These are phyloP conservation scores for Acrossocheilus wenchowensis DNA, from an alignment of 2,797 vertebrate genomes.

Conservation along the genomic window DNA sequence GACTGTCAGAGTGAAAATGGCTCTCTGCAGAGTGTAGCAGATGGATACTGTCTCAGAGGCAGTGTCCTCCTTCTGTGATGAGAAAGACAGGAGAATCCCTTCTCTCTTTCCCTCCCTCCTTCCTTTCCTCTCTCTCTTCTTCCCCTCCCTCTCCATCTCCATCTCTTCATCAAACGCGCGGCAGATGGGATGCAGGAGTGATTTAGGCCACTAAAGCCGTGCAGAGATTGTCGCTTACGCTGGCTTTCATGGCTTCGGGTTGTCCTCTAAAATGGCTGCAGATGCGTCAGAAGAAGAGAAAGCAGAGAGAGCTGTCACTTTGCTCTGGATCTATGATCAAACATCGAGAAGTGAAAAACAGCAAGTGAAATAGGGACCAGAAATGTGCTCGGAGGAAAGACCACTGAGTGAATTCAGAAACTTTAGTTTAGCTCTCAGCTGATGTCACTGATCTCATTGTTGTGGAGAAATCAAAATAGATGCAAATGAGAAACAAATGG, in stretches of 20 bases:
- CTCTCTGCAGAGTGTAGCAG: constrained; percentile 70
- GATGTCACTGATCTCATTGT: neutral
- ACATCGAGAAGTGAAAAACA: neutral
- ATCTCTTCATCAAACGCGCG: constrained; percentile 68
- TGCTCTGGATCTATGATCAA: neutral
- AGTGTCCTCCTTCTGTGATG: constrained; percentile 65
- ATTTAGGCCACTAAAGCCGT: constrained; percentile 44
- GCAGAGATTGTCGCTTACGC: constrained; percentile 4
- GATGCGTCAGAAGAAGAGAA: neutral
- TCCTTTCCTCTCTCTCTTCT: neutral
- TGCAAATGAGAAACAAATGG: neutral
- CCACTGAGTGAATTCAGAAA: neutral
- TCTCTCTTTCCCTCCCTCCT: constrained; percentile 4
- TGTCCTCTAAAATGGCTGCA: constrained; percentile 23
- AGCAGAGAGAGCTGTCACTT: constrained; percentile 4
- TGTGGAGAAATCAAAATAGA: neutral
- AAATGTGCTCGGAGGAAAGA: neutral
- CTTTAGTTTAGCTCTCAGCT: neutral
- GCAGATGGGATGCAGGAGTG: constrained; percentile 68
- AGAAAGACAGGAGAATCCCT: constrained; percentile 67
- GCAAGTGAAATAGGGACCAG: neutral
- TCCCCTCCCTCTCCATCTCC: constrained; percentile 15
- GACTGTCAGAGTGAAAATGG: constrained; percentile 50
- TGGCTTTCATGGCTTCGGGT: neutral
- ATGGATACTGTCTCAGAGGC: constrained; percentile 75